Evolutionary conservation across 2,113 vertebrate species (phyloP).

Genomic region (Hydrolagus affinis): DNA sequence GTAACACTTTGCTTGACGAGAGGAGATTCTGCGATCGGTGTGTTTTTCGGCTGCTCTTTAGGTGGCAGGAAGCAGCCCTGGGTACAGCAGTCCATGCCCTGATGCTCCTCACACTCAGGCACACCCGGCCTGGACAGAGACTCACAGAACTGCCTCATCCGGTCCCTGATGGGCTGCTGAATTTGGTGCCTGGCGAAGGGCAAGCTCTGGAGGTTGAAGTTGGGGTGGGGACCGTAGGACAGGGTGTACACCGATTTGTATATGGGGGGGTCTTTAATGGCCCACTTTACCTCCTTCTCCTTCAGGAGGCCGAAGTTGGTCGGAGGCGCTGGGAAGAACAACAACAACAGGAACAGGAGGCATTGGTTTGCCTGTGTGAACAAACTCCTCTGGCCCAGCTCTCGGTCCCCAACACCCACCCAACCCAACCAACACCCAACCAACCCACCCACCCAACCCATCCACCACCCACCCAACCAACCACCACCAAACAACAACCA

Average conservation of each 20-base stretch:
- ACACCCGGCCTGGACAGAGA: too few relatives aligned
- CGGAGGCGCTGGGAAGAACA: slow-evolving; percentile 52
- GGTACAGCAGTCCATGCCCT: too few relatives aligned
- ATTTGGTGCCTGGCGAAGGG: slow-evolving; percentile 30
- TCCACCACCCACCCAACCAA: too few relatives aligned
- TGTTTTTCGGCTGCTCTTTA: neutral
- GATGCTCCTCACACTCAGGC: too few relatives aligned
- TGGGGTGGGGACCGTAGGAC: slow-evolving; percentile 36
- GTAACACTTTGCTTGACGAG: neutral
- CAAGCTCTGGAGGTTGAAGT: slow-evolving; percentile 39
- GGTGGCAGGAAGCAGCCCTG: neutral
- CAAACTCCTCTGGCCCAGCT: too few relatives aligned
- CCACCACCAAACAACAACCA: too few relatives aligned
- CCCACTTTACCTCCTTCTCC: slow-evolving; percentile 44
- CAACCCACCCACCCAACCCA: too few relatives aligned
- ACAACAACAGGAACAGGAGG: neutral
- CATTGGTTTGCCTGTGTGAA: too few relatives aligned
- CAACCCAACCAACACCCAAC: too few relatives aligned
- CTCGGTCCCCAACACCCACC: too few relatives aligned
- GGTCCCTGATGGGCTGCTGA: neutral
- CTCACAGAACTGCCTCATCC: neutral
- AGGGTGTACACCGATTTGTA: slow-evolving; percentile 38
- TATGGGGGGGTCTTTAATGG: neutral
- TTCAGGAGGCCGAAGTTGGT: slow-evolving; percentile 56
- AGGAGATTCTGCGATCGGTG: neutral